Percentiles rank a stretch among this genome's conserved stretches.
phyloP scores from a whole-genome alignment of 2,888 invertebrate genomes.

The Tridacna gigas region DNA sequence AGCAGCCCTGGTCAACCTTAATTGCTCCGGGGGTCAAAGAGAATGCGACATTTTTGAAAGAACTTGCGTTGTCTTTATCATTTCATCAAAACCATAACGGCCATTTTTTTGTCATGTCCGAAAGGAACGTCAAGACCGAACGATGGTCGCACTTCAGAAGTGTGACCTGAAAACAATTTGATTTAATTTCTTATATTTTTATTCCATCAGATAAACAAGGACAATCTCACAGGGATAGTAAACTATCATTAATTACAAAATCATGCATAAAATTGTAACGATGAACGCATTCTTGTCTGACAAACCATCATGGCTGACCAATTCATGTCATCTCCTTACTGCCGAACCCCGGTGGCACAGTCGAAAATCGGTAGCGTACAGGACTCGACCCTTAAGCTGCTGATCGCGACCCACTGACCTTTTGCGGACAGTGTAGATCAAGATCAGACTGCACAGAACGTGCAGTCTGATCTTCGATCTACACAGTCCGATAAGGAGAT shows the following conservation, averaged over 20 bases:
- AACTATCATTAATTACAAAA: slow-evolving; percentile 26
- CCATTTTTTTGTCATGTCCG: slow-evolving; percentile 8
- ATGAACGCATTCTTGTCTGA: too few species aligned
- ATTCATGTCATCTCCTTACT: too few species aligned
- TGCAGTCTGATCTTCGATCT: too few species aligned
- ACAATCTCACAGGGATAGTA: not conserved
- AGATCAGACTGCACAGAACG: too few species aligned
- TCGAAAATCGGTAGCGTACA: too few species aligned
- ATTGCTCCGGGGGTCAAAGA: slow-evolving; percentile 18
- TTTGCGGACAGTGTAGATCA: too few species aligned
- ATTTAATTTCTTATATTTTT: slow-evolving; percentile 18
- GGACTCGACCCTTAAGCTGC: too few species aligned
- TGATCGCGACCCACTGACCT: too few species aligned
- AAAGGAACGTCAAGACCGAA: not conserved
- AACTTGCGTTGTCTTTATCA: slow-evolving; percentile 25
- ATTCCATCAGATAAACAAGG: slow-evolving; percentile 21
- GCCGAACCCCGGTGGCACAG: too few species aligned
- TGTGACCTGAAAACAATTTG: not conserved
- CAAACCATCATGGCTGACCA: too few species aligned
- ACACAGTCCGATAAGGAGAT: too few species aligned
- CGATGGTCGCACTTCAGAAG: not conserved
- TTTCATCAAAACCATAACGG: slow-evolving; percentile 17
- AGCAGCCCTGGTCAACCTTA: slow-evolving; percentile 20
- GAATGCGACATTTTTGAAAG: slow-evolving; percentile 11
- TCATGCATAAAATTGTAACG: slow-evolving; percentile 22